phyloP scores from a whole-genome alignment of 2,888 invertebrate genomes.

The Ophioninae sp. region DNA sequence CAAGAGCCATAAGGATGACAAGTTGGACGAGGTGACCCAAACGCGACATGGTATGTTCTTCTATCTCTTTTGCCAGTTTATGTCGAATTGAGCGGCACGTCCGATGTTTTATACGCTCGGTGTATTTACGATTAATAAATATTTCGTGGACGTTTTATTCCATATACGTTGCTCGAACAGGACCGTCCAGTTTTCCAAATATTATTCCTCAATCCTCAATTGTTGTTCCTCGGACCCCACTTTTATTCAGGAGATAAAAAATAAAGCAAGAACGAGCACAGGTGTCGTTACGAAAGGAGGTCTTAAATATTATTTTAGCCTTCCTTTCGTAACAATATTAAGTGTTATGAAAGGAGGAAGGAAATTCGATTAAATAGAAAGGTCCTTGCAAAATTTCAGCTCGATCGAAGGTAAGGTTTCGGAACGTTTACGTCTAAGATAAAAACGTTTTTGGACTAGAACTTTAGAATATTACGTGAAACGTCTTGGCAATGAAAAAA shows the following conservation, averaged over 20 bases:
- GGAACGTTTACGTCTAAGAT: no score
- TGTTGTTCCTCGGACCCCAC: not conserved
- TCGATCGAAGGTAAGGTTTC: no score
- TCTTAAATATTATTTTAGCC: no score
- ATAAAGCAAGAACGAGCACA: not conserved
- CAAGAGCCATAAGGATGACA: not conserved
- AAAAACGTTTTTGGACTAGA: not conserved
- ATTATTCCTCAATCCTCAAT: not conserved
- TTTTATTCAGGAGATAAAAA: not conserved
- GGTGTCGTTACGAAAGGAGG: not conserved
- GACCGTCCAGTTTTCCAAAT: not conserved
- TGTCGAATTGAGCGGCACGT: not conserved
- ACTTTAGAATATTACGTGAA: not conserved
- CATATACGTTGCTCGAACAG: not conserved
- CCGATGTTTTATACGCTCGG: not conserved
- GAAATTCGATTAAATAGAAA: no score
- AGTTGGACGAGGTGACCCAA: not conserved
- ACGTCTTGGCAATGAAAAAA: not conserved
- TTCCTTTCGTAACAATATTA: no score
- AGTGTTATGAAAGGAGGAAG: no score
- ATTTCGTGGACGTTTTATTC: not conserved
- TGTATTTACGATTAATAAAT: not conserved
- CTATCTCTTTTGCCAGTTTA: not conserved
- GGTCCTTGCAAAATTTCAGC: no score
- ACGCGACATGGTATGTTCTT: conserved; percentile 23